phyloP scores from a whole-genome alignment of 1,140 invertebrate genomes.

The Drosophila jambulina region DNA sequence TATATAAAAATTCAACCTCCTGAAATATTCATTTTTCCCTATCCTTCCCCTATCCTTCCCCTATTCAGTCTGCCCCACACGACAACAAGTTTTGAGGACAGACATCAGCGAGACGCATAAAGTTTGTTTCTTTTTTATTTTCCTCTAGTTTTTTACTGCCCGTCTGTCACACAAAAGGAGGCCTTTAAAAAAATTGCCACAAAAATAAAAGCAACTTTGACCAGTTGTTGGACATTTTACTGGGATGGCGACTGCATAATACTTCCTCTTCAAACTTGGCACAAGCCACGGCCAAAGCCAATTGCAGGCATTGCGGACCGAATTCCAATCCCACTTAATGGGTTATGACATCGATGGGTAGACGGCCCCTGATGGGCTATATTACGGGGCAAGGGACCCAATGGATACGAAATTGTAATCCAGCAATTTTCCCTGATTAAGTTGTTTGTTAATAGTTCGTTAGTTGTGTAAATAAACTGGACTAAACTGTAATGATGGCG shows the following conservation, averaged over 20 bases:
- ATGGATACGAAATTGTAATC: conserved; percentile 28
- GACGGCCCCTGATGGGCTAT: neutral
- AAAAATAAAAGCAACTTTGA: conserved; percentile 41
- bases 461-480: conserved; percentile 57
- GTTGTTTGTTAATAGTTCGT: conserved; percentile 55
- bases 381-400: neutral
- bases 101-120: conserved; percentile 51
- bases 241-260: conserved; percentile 37
- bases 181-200: conserved; percentile 30
- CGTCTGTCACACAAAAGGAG: conserved; percentile 37
- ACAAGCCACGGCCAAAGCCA: conserved; percentile 53
- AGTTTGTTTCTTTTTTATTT: conserved; percentile 25
- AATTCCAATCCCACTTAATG: conserved; percentile 61
- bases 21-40: conserved; percentile 7
- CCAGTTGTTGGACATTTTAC: conserved; percentile 36
- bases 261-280: conserved; percentile 48
- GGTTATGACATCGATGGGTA: conserved; percentile 58
- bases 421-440: conserved; percentile 57
- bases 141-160: conserved; percentile 28
- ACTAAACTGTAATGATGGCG: conserved; percentile 17
- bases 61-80: conserved; percentile 9
- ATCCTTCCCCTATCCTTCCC: neutral
- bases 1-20: conserved; percentile 13
- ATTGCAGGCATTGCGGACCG: conserved; percentile 54
- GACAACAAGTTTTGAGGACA: conserved; percentile 41